Evolutionary conservation across 1,140 invertebrate species (phyloP).

Genomic region (Popillia japonica): DNA sequence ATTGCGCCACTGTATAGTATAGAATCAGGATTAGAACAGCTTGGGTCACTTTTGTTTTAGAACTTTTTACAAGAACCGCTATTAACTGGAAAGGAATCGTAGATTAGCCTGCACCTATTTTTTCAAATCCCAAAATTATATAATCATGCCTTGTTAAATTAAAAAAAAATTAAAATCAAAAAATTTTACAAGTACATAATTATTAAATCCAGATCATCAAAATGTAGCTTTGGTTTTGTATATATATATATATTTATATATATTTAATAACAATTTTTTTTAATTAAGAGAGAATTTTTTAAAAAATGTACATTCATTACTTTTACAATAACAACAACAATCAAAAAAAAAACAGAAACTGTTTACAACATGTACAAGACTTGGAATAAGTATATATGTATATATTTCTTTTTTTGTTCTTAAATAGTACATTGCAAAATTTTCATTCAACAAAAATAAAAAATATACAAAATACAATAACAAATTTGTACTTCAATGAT

Average conservation of each 20-base stretch:
- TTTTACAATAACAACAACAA: conserved; percentile 35
- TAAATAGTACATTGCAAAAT: conserved; percentile 37
- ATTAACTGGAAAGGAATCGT: no score
- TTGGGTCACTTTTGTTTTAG: no score
- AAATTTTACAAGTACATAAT: conserved; percentile 41
- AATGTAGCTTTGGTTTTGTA: conserved; percentile 37
- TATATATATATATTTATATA: background rate
- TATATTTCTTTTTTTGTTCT: conserved; percentile 25
- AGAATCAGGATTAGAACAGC: no score
- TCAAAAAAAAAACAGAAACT: conserved; percentile 31
- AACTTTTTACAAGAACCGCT: no score
- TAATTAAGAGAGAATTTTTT: background rate
- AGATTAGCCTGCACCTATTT: no score
- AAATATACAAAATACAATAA: conserved; percentile 39
- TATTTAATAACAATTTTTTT: conserved; percentile 21
- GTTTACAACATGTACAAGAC: conserved; percentile 22
- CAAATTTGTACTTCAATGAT: conserved; percentile 39
- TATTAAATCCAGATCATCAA: conserved; percentile 8
- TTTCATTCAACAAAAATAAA: conserved; percentile 39
- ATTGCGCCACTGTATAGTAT: no score
- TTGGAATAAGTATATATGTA: conserved; percentile 20
- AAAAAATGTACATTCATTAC: conserved; percentile 17
- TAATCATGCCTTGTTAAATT: background rate
- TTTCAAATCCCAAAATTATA: conserved; percentile 9
- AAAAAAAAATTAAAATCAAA: conserved; percentile 23